phyloP scores from a whole-genome alignment of 2,113 vertebrate genomes.

The Paramormyrops kingsleyae region DNA sequence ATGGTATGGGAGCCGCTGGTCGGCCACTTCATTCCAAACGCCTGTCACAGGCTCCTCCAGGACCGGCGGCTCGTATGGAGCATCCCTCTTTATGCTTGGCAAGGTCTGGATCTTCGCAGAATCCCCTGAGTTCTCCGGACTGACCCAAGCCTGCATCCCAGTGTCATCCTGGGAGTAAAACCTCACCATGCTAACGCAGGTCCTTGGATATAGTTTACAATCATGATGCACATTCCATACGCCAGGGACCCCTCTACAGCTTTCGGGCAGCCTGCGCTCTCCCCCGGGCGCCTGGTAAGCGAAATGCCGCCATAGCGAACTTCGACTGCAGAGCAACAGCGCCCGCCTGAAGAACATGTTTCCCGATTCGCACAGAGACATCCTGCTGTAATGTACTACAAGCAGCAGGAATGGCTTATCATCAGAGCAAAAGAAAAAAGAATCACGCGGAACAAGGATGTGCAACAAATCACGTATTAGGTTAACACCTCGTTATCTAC shows the following conservation, averaged over 20 bases:
- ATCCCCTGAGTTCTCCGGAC: not conserved
- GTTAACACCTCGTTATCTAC: not conserved
- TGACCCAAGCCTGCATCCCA: not conserved
- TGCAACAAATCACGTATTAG: not conserved
- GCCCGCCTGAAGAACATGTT: constrained; percentile 34
- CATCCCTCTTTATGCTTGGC: not conserved
- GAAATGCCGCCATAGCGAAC: constrained; percentile 22
- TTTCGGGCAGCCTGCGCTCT: not conserved
- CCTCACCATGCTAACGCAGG: constrained; percentile 7
- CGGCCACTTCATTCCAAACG: not conserved
- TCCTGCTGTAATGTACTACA: constrained; percentile 10
- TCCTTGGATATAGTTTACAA: not conserved
- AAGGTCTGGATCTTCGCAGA: not conserved
- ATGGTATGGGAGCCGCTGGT: not conserved
- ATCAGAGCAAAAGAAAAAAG: not conserved
- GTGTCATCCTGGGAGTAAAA: constrained; percentile 31
- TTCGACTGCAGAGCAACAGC: constrained; percentile 26
- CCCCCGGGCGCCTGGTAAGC: not conserved
- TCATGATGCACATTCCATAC: not conserved
- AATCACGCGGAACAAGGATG: not conserved
- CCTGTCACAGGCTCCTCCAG: not conserved
- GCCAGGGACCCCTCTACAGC: not conserved
- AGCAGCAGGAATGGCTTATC: not conserved
- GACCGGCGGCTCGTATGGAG: not conserved
- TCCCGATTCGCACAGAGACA: constrained; percentile 36